These are phyloP conservation scores for Pseudopipra pipra DNA, from an alignment of 2,113 vertebrate genomes.

Conservation along the genomic window DNA sequence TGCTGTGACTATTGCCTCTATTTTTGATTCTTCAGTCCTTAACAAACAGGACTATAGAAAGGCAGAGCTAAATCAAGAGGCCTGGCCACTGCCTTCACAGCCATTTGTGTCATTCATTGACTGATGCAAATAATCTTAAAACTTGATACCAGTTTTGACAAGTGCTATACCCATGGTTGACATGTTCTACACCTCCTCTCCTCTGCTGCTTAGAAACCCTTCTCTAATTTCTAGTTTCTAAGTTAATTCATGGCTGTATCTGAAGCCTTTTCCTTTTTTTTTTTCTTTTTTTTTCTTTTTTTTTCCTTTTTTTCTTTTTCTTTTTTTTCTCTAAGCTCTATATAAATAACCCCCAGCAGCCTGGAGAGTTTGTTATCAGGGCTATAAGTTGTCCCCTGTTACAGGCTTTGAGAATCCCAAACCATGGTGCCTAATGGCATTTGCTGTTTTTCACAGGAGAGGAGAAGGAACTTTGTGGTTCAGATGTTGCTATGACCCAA, in stretches of 20 bases:
- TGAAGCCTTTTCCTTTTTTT: neutral
- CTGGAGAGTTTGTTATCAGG: neutral
- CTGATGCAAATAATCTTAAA: neutral
- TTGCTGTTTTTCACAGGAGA: neutral
- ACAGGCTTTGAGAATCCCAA: neutral
- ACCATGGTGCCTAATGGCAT: neutral
- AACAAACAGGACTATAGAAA: conserved; percentile 29
- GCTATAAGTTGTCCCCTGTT: neutral
- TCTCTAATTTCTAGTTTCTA: neutral
- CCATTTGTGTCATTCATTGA: conserved; percentile 23
- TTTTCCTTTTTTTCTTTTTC: too few species aligned
- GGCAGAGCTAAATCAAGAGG: conserved; percentile 32
- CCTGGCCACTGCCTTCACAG: neutral
- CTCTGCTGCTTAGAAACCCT: neutral
- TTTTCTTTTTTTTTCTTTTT: neutral
- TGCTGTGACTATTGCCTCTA: neutral
- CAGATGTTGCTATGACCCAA: conserved; percentile 13
- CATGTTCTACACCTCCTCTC: neutral
- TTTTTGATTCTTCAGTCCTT: neutral
- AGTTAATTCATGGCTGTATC: neutral
- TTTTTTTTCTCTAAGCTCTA: neutral
- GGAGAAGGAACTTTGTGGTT: neutral
- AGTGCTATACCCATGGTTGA: neutral
- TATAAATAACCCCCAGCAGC: neutral
- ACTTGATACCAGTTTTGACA: neutral